These are phyloP conservation scores for Listronotus oregonensis DNA, from an alignment of 1,140 invertebrate species.

Conservation along the genomic window DNA sequence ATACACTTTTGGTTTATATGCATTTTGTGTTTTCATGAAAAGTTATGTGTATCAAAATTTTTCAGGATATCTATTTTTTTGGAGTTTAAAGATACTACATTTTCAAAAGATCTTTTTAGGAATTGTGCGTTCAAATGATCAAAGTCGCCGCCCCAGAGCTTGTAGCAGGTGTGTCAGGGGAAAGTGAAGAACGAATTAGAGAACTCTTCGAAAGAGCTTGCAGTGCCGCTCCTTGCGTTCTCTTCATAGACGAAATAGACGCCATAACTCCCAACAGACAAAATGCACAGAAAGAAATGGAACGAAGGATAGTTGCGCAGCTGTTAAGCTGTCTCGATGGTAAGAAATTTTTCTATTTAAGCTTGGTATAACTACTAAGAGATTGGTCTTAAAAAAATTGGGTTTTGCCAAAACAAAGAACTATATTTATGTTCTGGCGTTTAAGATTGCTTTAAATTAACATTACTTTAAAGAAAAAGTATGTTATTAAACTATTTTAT, in stretches of 20 bases:
- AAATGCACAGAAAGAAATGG: constrained; percentile 92
- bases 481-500: no score
- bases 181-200: constrained; percentile 91
- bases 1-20: no score
- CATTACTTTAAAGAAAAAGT: neutral
- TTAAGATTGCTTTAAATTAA: neutral
- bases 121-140: constrained; percentile 75
- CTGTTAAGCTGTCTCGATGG: constrained; percentile 86
- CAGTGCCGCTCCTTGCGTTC: constrained; percentile 75
- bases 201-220: constrained; percentile 87
- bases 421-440: neutral
- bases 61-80: no score
- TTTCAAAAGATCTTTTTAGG: constrained; percentile 57
- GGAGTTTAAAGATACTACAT: no score
- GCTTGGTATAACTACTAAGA: no score
- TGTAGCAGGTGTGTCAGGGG: constrained; percentile 89
- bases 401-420: no score
- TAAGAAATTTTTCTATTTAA: constrained; percentile 54
- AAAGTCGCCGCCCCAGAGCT: constrained; percentile 90
- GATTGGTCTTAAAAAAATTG: no score
- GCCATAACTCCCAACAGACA: constrained; percentile 85
- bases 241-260: constrained; percentile 97
- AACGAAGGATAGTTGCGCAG: constrained; percentile 91
- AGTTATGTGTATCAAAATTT: no score
- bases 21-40: no score